Base-by-base conservation (phyloP, 2,113 vertebrate species). In the Cyanocitta stelleri region DNA sequence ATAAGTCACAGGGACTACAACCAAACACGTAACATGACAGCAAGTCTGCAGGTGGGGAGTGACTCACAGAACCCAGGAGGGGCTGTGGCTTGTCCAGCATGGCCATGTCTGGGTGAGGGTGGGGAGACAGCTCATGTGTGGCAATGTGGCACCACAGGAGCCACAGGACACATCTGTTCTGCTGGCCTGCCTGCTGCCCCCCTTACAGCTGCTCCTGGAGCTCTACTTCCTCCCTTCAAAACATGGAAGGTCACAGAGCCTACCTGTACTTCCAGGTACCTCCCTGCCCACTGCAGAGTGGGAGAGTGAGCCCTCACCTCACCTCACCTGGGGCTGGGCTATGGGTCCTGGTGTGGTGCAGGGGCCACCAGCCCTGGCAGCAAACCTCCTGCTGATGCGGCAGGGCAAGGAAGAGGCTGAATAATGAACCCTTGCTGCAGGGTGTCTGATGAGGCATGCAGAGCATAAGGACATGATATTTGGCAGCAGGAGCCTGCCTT, bases 21-120 rank as follows among this genome's bases (percentile, higher is more conserved):
- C 6, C 32, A 52, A 56, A 32, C 23, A 43, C 0, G 0, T 13
- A 17, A 16, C 2, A 1, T 1, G 15, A 39, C 29, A 24, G 61
- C 64, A 30, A 66, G n/a, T 35, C 37, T 24, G 24, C 24, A 32
- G 82, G 43, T 21, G 3, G n/a, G 12, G 22, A 37, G 16, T 27
- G 44, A 68, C 48, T 72, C 88, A 10, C 0, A 0, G 48, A 74
- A 23, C 5, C 30, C 69, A 75, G 43, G 29, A 81, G 35, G 32
- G 35, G 10, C 61, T n/a, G 41, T 9, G 59, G 68, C 49, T 77
- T 1, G 0, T 37, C 51, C 77, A 37, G 48, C 43, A 32, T 0
- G 37, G 67, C 35, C 80, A 23, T 1, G 1, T 9, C 10, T 21
- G 33, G 61, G 5, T 10, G 37, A 52, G 29, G 56, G 16, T 27